Evolutionary conservation across 2,797 vertebrate genomes (phyloP).

Genomic region (Brachyrhaphis roseni): DNA sequence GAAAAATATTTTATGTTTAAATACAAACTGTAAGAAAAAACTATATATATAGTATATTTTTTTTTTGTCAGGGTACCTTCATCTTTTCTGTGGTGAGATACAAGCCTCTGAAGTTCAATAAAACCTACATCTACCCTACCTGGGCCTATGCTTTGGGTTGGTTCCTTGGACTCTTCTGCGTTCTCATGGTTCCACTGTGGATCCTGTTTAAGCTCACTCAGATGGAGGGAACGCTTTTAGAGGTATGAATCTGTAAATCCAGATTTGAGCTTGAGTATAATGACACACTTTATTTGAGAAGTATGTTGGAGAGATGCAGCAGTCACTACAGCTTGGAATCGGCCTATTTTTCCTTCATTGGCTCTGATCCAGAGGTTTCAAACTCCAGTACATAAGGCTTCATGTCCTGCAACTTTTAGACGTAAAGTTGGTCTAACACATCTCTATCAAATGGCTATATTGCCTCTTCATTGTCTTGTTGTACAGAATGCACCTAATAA

Average conservation of each 20-base stretch:
- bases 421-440: neutral
- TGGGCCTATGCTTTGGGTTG: constrained; percentile 76
- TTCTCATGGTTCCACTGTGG: constrained; percentile 74
- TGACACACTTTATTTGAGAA: neutral
- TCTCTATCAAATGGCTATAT: neutral
- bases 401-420: neutral
- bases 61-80: constrained; percentile 68
- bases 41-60: no score
- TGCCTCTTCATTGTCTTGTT: neutral
- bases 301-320: neutral
- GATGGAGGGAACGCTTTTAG: constrained; percentile 63
- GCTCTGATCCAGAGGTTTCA: neutral
- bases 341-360: neutral
- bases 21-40: neutral
- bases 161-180: constrained; percentile 73
- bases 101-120: constrained; percentile 77
- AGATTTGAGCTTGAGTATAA: neutral
- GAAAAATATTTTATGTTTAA: neutral
- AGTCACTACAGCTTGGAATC: neutral
- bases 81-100: constrained; percentile 71
- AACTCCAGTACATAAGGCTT: neutral
- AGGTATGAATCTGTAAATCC: constrained; percentile 52
- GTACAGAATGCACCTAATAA: neutral
- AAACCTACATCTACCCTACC: constrained; percentile 73
- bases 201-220: constrained; percentile 65